phyloP scores from a whole-genome alignment of 2,113 vertebrate species.

The Lutjanus erythropterus region DNA sequence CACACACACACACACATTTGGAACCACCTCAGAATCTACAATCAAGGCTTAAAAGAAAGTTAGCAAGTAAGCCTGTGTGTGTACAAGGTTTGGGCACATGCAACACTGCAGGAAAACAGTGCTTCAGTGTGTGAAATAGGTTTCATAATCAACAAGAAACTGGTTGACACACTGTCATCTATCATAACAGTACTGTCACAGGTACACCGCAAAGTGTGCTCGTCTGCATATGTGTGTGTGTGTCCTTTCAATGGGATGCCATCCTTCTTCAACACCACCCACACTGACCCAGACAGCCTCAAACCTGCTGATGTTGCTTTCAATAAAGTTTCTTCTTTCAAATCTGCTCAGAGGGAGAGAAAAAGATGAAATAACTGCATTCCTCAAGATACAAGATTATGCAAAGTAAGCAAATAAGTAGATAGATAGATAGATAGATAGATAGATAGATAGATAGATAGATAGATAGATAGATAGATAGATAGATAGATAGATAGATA shows the following conservation, averaged over 20 bases:
- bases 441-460: conserved; percentile 28
- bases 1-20: too few relatives aligned
- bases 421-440: conserved; percentile 19
- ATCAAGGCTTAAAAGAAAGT: conserved; percentile 7
- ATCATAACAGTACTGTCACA: conserved; percentile 67
- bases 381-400: neutral
- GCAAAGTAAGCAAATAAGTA: conserved; percentile 4
- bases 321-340: conserved; percentile 42
- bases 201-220: conserved; percentile 69
- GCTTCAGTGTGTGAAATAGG: conserved; percentile 62
- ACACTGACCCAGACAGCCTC: conserved; percentile 65
- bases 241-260: conserved; percentile 34
- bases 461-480: conserved; percentile 15
- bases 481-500: conserved; percentile 23
- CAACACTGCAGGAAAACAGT: conserved; percentile 35
- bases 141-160: conserved; percentile 78
- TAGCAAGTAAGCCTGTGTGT: neutral
- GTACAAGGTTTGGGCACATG: conserved; percentile 40
- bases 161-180: conserved; percentile 69
- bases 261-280: conserved; percentile 65
- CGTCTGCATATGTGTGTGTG: conserved; percentile 30
- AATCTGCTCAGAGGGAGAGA: conserved; percentile 28
- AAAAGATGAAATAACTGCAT: conserved; percentile 28
- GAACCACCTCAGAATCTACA: conserved; percentile 5
- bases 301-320: conserved; percentile 65